Conservation (phyloP, 1,140 invertebrate genomes). For the Bursaphelenchus mucronatus region DNA sequence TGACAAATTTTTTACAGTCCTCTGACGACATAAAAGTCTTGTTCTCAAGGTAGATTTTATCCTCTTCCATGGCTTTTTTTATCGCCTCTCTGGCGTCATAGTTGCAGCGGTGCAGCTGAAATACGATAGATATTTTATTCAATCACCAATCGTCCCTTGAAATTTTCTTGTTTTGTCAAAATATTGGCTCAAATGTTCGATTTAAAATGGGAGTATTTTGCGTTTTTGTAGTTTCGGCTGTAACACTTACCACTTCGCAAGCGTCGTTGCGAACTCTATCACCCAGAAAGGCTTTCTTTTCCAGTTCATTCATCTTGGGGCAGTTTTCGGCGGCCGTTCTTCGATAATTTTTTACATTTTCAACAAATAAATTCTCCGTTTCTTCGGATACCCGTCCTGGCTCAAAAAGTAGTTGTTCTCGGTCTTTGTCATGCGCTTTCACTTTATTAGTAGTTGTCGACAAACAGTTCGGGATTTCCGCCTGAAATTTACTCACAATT, state of each 20-base stretch:
- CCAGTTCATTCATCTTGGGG: constrained; percentile 40
- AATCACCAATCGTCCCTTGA: no score
- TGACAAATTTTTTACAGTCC: constrained; percentile 83
- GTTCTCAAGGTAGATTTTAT: constrained; percentile 22
- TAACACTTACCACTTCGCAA: constrained; percentile 33
- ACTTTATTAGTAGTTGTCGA: constrained; percentile 17
- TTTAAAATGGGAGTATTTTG: neutral
- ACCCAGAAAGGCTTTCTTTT: constrained; percentile 31
- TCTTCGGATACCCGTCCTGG: constrained; percentile 44
- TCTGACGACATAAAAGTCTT: constrained; percentile 49
- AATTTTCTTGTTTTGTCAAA: no score
- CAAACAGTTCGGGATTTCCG: constrained; percentile 44
- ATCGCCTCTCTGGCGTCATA: constrained; percentile 53
- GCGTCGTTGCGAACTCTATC: constrained; percentile 47
- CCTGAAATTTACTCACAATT: constrained; percentile 34
- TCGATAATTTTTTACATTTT: constrained; percentile 44
- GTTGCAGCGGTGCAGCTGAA: constrained; percentile 52
- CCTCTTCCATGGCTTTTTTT: constrained; percentile 32
- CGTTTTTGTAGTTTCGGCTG: constrained; percentile 1
- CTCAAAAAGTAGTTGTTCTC: constrained; percentile 52
- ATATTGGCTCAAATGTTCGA: no score
- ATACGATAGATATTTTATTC: neutral
- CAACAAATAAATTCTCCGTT: constrained; percentile 46
- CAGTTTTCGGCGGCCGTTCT: constrained; percentile 33
- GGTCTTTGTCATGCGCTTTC: constrained; percentile 47